Base-by-base conservation (phyloP, 2,113 vertebrate genomes). In the Elephantulus edwardii region DNA sequence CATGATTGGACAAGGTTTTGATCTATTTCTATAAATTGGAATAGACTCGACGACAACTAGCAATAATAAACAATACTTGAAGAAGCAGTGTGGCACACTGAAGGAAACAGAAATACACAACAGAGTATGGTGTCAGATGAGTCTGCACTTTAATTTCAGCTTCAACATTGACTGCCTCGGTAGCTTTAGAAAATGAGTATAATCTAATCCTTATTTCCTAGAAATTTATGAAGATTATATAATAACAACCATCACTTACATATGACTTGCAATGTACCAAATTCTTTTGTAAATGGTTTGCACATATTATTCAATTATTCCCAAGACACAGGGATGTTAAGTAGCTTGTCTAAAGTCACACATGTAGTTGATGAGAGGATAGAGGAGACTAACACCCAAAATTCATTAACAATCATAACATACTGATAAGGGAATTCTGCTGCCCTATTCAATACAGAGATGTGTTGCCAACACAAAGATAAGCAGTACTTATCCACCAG, bases 141-240 rank as follows among this genome's bases (percentile, higher is more conserved):
- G 56, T 62, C 52, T 70, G 12, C 5, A 81, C 56, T 81, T 87
- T 68, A 94, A 84, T 44, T 16, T 11, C 54, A 78, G 40, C 17
- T 62, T 62, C 52, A 56, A 44, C 62, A 75, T 75, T 83, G 83
- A 86, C 84, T 42, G 40, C 24, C n/a, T 20, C 77, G 30, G 19
- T 52, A 92, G 91, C 60, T 91, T 83, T 74, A 48, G 20, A 92
- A 83, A 92, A 44, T 86, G 19, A 92, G 82, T 17, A 81, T 68
- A 77, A 46, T 19, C 19, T 64, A 75, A 7, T 48, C 30, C 48
- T 38, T 82, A 66, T 30, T 60, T 93, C 48, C 71, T 52, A 46
- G 24, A 19, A 8, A 91, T 81, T 92, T 83, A 50, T 62, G 52
- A 71, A 5, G 24, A 85, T 88, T 80, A 40, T 78, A 58, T 62